phyloP scores from a whole-genome alignment of 2,113 vertebrate species.

The Ellobius talpinus region DNA sequence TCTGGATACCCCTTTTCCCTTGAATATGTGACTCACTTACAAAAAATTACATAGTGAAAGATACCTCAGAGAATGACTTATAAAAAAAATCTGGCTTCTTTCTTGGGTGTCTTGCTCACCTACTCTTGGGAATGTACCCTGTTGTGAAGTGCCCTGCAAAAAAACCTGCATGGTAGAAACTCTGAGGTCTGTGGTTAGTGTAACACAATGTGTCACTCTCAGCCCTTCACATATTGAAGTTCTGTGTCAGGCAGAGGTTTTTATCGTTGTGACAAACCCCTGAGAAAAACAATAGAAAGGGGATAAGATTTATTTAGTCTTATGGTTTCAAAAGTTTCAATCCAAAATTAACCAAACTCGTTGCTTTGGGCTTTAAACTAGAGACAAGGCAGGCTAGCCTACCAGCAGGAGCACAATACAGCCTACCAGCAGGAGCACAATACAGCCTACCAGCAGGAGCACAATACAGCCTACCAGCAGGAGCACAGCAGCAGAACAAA shows the following conservation, averaged over 20 bases:
- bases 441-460: background rate
- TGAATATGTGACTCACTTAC: background rate
- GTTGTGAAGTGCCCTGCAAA: background rate
- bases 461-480: background rate
- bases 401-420: background rate
- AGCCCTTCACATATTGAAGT: background rate
- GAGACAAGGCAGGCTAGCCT: background rate
- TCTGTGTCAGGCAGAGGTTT: background rate
- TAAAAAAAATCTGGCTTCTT: background rate
- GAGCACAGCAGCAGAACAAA: background rate
- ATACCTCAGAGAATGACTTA: constrained; percentile 15
- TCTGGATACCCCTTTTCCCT: background rate
- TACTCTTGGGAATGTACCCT: background rate
- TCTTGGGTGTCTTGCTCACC: background rate
- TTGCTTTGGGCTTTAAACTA: background rate
- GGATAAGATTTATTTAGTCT: background rate
- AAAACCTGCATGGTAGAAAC: background rate
- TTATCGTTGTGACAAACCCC: background rate
- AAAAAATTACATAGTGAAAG: background rate
- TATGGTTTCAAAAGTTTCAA: background rate
- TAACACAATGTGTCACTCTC: background rate
- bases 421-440: background rate
- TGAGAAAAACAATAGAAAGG: background rate
- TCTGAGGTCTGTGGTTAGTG: background rate
- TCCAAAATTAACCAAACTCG: background rate